Conservation (phyloP, 2,797 vertebrate genomes). For the Paguma larvata region DNA sequence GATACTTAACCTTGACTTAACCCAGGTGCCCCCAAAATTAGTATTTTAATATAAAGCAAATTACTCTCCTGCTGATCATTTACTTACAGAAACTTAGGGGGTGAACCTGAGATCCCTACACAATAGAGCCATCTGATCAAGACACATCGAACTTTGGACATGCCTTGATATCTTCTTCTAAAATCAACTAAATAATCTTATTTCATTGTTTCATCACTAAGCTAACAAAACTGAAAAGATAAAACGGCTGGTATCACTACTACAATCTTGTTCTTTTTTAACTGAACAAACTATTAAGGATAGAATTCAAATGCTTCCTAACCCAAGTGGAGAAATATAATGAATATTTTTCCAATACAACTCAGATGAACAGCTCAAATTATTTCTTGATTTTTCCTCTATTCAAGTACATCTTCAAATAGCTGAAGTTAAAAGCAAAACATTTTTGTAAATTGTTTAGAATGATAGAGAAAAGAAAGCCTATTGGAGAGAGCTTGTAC, state of each 20-base stretch:
- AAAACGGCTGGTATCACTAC: not conserved
- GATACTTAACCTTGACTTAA: no score
- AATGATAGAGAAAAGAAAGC: not conserved
- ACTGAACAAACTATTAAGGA: not conserved
- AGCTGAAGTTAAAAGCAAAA: constrained; percentile 37
- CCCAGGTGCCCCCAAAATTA: not conserved
- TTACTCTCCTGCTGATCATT: not conserved
- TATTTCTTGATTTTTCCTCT: constrained; percentile 4
- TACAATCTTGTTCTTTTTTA: constrained; percentile 1
- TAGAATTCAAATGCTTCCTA: constrained; percentile 23
- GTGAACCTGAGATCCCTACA: not conserved
- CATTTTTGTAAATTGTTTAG: not conserved
- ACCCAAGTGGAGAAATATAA: not conserved
- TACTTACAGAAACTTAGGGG: not conserved
- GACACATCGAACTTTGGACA: not conserved
- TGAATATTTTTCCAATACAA: not conserved
- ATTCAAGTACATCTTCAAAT: constrained; percentile 49
- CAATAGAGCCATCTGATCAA: not conserved
- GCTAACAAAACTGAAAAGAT: constrained; percentile 2
- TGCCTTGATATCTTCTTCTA: not conserved
- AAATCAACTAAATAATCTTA: not conserved
- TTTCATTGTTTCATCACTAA: not conserved
- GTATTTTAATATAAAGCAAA: constrained; percentile 2
- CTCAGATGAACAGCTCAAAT: not conserved
- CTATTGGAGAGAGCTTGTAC: not conserved